Evolutionary conservation across 1,140 invertebrate genomes (phyloP), one percentile per base, ranked within the genome.

Genomic region (Artemia franciscana): DNA sequence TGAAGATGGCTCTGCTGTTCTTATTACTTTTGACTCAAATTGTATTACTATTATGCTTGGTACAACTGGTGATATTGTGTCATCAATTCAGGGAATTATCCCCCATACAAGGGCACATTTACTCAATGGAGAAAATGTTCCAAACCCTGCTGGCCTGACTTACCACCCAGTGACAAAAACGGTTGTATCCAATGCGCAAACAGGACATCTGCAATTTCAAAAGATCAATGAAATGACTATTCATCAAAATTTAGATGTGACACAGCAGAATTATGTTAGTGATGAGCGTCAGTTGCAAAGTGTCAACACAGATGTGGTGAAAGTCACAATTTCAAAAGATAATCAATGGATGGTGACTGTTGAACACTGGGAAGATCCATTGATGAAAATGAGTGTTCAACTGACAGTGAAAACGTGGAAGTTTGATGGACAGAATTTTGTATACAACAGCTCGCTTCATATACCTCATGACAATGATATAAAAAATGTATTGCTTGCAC

Each of bases 121-220:
- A 56, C 64, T 61, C 59, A 60, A 30, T 72, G 74, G 26, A 66
- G 71, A 66, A 69, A 73, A 65, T 24, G 63, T 67, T 65, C 67
- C 75, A n/a, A 80, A 81, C 66, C 79, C 82, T 51, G 75, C 79
- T 63, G 85, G 84, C 0, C 70, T 89, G 24, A 70, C 73, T 5
- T 76, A 80, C 65, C 85, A 89, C 73, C 79, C 81, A 0, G 75
- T 78, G 60, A 81, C 80, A 0, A 76, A 79, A 64, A 75, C 80
- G 51, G 69, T 90, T 15, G 79, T 88, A 5, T 73, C 85, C 57
- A 91, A 89, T 73, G 85, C 86, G 30, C 77, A 80, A 66, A 76
- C 80, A 0, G 88, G 88, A 24, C 81, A 86, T 68, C 71, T 91
- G 51, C 88, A 91, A 71, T 88, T 89, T 75, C 89, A 82, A 70